A percentile compares a stretch with the other conserved stretches of the same genome.
phyloP scores from a whole-genome alignment of 2,888 invertebrate species.

The Steinernema carpocapsae region DNA sequence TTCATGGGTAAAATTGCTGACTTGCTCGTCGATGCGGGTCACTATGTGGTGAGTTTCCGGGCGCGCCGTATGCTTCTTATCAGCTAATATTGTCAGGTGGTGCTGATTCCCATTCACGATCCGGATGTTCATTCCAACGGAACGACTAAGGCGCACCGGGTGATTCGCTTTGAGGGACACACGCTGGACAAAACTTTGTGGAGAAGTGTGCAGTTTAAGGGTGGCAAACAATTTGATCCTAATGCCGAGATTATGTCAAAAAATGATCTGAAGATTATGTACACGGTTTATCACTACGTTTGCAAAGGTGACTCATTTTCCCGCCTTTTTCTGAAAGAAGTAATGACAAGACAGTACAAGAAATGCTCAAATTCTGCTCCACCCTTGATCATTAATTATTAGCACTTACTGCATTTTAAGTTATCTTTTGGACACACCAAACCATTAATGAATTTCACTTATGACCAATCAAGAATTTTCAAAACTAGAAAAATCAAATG shows the following conservation, averaged over 20 bases:
- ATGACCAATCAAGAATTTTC: too few relatives aligned
- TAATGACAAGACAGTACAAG: too few relatives aligned
- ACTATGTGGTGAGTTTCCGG: slow-evolving; percentile 16
- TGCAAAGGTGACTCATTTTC: slow-evolving; percentile 5
- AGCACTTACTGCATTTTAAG: too few relatives aligned
- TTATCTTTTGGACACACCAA: too few relatives aligned
- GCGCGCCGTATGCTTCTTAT: not conserved
- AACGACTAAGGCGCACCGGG: slow-evolving; percentile 2
- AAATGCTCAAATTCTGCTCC: too few relatives aligned
- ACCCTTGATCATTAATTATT: too few relatives aligned
- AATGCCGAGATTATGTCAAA: slow-evolving; percentile 22
- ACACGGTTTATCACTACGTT: slow-evolving; percentile 30
- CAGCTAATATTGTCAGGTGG: slow-evolving; percentile 17
- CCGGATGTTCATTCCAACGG: slow-evolving; percentile 33
- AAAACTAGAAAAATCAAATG: too few relatives aligned
- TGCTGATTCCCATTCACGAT: slow-evolving; percentile 32
- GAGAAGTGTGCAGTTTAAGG: slow-evolving; percentile 8
- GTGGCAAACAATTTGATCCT: slow-evolving; percentile 13
- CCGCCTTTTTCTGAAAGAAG: too few relatives aligned
- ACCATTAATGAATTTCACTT: too few relatives aligned
- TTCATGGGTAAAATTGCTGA: slow-evolving; percentile 33
- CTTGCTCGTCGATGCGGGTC: slow-evolving; percentile 17
- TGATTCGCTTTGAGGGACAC: slow-evolving; percentile 26
- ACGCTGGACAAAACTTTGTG: slow-evolving; percentile 21
- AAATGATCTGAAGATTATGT: slow-evolving; percentile 22